Base-by-base conservation (phyloP, 2,888 invertebrate genomes). In the Abscondita cerata region DNA sequence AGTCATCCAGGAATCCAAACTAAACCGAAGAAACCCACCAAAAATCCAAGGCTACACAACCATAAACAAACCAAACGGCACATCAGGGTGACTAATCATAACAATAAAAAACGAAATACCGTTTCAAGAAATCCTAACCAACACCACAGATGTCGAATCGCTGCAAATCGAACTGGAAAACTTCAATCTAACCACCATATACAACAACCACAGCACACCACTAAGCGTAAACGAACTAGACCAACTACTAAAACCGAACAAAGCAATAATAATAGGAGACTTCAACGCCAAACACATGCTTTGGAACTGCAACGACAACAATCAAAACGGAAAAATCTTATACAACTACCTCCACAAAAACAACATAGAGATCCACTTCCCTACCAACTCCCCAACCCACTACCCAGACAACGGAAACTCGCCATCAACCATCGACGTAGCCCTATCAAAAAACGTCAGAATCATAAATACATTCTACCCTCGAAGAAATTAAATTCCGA, bases 321-420 rank as follows among this genome's bases (percentile, higher is more conserved):
- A 61, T 8, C 52, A 54, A 36, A 63, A 66, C 16, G 58, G 36
- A 4, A 62, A 60, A 40, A 59, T 62, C 3, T 46, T 59, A 48
- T 57, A 65, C 34, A 25, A 16, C 2, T 55, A 8, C 15, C 54
- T 59, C 50, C 15, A 62, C 20, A 61, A 61, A 36, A 47, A 44
- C 19, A 50, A 15, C 2, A 48, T 33, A 1, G 12, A 25, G 13
- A 9, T 66, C 0, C 8, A 44, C 33, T 18, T 38, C 18, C 56
- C 63, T 6, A 25, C 25, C 0, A 15, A 48, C 18, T 33, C 6
- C 1, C 46, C 48, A n/a, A 65, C 67, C 1, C 55, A 60, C 3
- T 58, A 47, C 25, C 64, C 64, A 0, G 34, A 31, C 8, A 67
- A 64, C 20, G 15, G 33, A 6, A 41, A 46, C 9, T 12, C 44